These are phyloP conservation scores for Otus sunia DNA, from an alignment of 2,113 vertebrate genomes.

Conservation along the genomic window DNA sequence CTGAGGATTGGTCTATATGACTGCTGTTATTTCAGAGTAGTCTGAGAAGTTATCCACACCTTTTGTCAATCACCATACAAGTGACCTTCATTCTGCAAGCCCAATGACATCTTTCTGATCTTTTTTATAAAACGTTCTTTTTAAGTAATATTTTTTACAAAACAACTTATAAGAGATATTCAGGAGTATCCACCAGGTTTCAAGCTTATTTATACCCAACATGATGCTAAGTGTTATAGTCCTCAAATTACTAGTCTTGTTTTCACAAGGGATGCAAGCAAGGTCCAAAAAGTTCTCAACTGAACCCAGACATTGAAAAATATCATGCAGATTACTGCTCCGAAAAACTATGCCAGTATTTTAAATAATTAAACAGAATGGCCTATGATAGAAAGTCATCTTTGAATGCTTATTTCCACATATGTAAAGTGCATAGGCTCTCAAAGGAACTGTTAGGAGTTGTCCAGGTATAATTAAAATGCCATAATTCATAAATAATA, in stretches of 20 bases:
- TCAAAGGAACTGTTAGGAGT: not conserved
- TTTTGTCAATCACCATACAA: not conserved
- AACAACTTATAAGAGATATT: not conserved
- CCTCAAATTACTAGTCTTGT: not conserved
- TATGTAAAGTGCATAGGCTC: not conserved
- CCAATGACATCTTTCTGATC: not conserved
- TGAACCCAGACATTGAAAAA: not conserved
- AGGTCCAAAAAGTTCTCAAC: not conserved
- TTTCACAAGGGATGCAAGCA: not conserved
- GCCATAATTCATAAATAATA: slow-evolving; percentile 13
- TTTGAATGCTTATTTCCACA: not conserved
- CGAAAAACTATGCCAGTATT: not conserved
- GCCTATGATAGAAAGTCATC: not conserved
- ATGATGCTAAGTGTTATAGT: not conserved
- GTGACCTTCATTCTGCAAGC: not conserved
- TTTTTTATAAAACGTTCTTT: slow-evolving; percentile 3
- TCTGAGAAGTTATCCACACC: not conserved
- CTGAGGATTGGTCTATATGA: not conserved
- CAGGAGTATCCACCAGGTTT: not conserved
- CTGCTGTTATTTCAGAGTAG: not conserved
- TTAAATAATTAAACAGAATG: not conserved
- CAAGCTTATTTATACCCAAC: not conserved
- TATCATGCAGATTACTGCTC: not conserved
- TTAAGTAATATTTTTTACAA: slow-evolving; percentile 10
- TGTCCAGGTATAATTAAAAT: slow-evolving; percentile 1